Evolutionary conservation across 2,113 vertebrate genomes (phyloP).

Genomic region (Hypomesus transpacificus): DNA sequence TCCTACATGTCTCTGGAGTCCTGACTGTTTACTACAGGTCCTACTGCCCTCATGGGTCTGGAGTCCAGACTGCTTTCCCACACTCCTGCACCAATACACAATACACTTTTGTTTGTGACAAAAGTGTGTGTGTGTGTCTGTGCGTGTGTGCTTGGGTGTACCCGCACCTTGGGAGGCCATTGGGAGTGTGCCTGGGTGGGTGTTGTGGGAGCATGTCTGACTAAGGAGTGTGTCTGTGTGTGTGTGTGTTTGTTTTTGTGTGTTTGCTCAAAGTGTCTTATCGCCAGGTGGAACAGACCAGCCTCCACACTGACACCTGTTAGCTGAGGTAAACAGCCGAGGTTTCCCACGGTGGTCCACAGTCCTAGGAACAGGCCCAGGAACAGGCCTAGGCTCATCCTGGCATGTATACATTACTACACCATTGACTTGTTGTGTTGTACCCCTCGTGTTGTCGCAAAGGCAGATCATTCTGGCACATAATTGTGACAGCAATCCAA

Average conservation of each 20-base stretch:
- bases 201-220: background rate
- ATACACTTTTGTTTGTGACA: conserved; percentile 26
- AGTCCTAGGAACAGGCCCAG: conserved; percentile 7
- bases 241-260: conserved; percentile 1
- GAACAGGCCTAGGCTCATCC: conserved; percentile 23
- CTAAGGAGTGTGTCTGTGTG: conserved; percentile 2
- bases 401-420: conserved; percentile 9
- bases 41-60: conserved; percentile 36
- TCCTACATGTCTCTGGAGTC: too few species aligned
- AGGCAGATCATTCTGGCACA: background rate
- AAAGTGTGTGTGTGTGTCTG: conserved; percentile 12
- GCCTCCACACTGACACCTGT: conserved; percentile 22
- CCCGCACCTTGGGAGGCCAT: conserved; percentile 5
- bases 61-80: conserved; percentile 46
- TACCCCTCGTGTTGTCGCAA: background rate
- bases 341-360: conserved; percentile 26
- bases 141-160: conserved; percentile 2
- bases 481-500: background rate
- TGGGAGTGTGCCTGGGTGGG: conserved; percentile 3
- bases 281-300: conserved; percentile 18
- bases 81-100: conserved; percentile 36
- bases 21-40: conserved; percentile 10
- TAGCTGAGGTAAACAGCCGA: conserved; percentile 12
- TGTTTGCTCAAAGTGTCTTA: conserved; percentile 3
- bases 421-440: background rate